Conservation (phyloP, 2,113 vertebrate species). For the Tragelaphus scriptus region DNA sequence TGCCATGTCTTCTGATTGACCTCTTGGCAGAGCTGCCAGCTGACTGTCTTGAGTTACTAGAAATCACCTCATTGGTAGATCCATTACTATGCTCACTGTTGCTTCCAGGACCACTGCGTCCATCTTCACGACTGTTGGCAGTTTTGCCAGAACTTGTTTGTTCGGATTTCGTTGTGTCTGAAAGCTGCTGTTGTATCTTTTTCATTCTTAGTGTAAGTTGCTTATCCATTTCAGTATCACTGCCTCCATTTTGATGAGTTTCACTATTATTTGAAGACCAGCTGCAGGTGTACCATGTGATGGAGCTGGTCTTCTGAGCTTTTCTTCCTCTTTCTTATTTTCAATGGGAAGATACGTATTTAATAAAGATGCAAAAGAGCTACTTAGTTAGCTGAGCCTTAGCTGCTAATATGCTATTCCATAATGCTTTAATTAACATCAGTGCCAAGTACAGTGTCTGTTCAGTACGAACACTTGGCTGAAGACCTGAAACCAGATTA, state of each 20-base stretch:
- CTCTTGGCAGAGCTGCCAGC: conserved; percentile 93
- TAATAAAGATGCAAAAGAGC: conserved; percentile 94
- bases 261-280: conserved; percentile 96
- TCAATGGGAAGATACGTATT: conserved; percentile 95
- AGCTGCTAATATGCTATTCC: conserved; percentile 95
- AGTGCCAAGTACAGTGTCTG: conserved; percentile 96
- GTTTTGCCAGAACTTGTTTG: conserved; percentile 97
- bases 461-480: conserved; percentile 94
- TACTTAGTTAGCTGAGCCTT: conserved; percentile 97
- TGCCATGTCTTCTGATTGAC: conserved; percentile 94
- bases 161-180: conserved; percentile 97
- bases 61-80: conserved; percentile 94
- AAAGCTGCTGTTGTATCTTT: conserved; percentile 91
- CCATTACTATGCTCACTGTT: conserved; percentile 94
- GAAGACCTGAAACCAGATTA: conserved; percentile 93
- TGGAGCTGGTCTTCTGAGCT: conserved; percentile 83
- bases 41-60: conserved; percentile 92
- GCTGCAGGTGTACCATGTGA: conserved; percentile 90
- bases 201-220: conserved; percentile 92
- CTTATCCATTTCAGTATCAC: conserved; percentile 97
- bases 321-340: conserved; percentile 94
- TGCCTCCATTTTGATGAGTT: conserved; percentile 96
- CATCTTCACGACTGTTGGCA: conserved; percentile 95
- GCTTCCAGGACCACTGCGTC: conserved; percentile 92
- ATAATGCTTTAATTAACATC: conserved; percentile 97